phyloP scores from a whole-genome alignment of 1,140 invertebrate genomes.

The Centruroides vittatus region DNA sequence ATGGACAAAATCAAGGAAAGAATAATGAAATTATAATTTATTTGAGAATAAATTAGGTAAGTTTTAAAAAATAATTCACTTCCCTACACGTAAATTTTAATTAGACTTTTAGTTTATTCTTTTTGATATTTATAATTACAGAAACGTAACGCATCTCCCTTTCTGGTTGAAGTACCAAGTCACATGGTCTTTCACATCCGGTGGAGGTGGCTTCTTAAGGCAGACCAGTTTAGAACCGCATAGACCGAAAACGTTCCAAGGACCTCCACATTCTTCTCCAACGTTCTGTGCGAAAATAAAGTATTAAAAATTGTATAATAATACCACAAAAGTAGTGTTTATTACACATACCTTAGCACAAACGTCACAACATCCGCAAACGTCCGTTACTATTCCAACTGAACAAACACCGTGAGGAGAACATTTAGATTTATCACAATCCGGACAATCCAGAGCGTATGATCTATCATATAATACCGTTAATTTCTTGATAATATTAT shows the following conservation, averaged over 20 bases:
- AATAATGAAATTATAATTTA: too few species aligned
- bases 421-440: not conserved
- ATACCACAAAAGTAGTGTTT: not conserved
- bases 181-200: not conserved
- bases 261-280: conserved; percentile 11
- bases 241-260: conserved; percentile 2
- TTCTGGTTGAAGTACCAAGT: too few species aligned
- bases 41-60: too few species aligned
- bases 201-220: not conserved
- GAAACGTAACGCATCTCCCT: too few species aligned
- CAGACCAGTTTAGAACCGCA: conserved; percentile 3
- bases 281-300: not conserved
- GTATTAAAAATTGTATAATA: not conserved
- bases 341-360: conserved; percentile 3
- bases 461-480: not conserved
- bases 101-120: too few species aligned
- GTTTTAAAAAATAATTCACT: too few species aligned
- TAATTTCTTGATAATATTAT: too few species aligned
- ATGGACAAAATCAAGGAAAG: too few species aligned
- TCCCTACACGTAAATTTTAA: too few species aligned
- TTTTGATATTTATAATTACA: too few species aligned
- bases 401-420: not conserved
- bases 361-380: conserved; percentile 6
- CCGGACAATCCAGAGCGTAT: conserved; percentile 2
- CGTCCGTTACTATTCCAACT: not conserved